Conservation (phyloP, 2,113 vertebrate genomes). For the Cranoglanis bouderius region DNA sequence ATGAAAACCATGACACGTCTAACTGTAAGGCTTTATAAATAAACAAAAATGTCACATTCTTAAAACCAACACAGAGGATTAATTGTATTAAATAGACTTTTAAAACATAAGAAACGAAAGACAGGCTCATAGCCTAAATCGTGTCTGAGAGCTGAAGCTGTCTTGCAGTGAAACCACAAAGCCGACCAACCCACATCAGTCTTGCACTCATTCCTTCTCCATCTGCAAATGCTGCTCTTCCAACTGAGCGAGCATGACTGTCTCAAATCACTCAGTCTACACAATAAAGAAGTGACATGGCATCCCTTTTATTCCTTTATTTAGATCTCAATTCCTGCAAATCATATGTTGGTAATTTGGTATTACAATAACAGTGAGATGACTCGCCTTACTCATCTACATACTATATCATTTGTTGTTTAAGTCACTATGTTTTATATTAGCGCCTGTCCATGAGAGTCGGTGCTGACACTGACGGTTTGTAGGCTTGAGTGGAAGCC, state of each 20-base stretch:
- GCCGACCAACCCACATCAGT: neutral
- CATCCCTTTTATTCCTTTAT: constrained; percentile 1
- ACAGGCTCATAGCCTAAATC: neutral
- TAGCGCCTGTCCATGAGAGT: neutral
- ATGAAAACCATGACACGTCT: neutral
- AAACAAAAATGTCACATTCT: neutral
- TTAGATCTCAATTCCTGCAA: neutral
- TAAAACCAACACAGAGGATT: neutral
- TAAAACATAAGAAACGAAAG: neutral
- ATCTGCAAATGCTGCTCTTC: constrained; percentile 6
- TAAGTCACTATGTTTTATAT: neutral
- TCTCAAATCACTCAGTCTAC: neutral
- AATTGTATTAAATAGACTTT: neutral
- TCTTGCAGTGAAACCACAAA: constrained; percentile 15
- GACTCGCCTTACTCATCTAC: neutral
- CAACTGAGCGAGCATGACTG: constrained; percentile 6
- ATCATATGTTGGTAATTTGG: neutral
- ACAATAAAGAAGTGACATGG: neutral
- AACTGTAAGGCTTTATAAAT: neutral
- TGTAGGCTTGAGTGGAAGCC: neutral
- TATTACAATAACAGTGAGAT: neutral
- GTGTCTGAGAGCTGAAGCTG: neutral
- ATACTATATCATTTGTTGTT: neutral
- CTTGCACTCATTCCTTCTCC: neutral
- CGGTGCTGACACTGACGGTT: neutral